phyloP scores from a whole-genome alignment of 1,140 invertebrate genomes.

The Polypedilum vanderplanki region DNA sequence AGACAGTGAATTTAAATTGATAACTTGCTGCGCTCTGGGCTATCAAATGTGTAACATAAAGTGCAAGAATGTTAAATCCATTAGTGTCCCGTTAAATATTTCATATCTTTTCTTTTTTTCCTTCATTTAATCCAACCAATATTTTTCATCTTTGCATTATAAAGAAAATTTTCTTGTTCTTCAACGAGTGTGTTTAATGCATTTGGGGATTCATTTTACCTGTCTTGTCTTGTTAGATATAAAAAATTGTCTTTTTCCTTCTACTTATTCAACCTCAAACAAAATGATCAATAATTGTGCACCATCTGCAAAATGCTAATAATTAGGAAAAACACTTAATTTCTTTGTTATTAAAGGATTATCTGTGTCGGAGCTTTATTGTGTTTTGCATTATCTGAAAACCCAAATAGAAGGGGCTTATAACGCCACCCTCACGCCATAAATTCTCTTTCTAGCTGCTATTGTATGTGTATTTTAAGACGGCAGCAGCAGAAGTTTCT shows the following conservation, averaged over 20 bases:
- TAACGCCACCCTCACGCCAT: neutral
- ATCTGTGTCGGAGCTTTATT: neutral
- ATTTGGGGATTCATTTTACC: neutral
- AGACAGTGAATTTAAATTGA: too few relatives aligned
- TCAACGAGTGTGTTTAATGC: neutral
- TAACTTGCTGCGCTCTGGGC: too few relatives aligned
- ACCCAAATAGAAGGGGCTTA: neutral
- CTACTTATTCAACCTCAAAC: neutral
- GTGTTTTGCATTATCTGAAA: neutral
- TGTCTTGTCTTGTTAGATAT: neutral
- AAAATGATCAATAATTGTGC: constrained; percentile 3
- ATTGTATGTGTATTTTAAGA: neutral
- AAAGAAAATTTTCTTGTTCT: neutral
- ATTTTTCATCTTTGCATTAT: neutral
- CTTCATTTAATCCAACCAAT: neutral
- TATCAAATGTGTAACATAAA: too few relatives aligned
- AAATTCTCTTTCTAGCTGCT: neutral
- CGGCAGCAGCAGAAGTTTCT: neutral
- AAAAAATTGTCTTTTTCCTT: neutral
- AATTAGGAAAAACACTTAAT: constrained; percentile 28
- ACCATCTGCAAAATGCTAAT: constrained; percentile 24
- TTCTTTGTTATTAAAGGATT: constrained; percentile 28
- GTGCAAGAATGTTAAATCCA: too few relatives aligned
- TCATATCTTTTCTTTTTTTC: too few relatives aligned
- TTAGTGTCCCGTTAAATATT: too few relatives aligned